A percentile compares a stretch with the other conserved stretches of the same genome.
These are phyloP conservation scores for Thamnophis sirtalis DNA, from an alignment of 2,113 vertebrate species.

Conservation along the genomic window DNA sequence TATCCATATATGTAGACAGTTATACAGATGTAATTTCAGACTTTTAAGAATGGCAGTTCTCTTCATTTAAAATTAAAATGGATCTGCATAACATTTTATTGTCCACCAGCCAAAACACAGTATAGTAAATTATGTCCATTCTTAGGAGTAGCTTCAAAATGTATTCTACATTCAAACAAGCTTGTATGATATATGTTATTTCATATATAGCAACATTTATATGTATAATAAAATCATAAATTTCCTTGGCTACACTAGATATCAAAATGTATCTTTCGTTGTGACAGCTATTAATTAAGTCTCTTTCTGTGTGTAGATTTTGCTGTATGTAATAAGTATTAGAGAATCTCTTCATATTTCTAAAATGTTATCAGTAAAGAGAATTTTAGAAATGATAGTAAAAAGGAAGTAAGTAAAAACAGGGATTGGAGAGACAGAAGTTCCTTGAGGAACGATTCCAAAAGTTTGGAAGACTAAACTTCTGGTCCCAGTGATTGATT, in stretches of 20 bases:
- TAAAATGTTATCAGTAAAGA: conserved; percentile 51
- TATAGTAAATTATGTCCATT: conserved; percentile 21
- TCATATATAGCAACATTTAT: conserved; percentile 75
- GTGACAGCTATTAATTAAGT: conserved; percentile 92
- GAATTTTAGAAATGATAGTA: neutral
- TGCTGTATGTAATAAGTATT: conserved; percentile 42
- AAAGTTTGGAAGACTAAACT: neutral
- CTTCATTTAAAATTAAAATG: conserved; percentile 7
- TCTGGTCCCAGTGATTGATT: neutral
- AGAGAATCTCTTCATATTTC: conserved; percentile 52
- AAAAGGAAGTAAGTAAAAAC: neutral
- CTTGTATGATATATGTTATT: conserved; percentile 57
- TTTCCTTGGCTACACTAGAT: conserved; percentile 77
- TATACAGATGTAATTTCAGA: neutral
- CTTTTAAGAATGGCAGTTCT: neutral
- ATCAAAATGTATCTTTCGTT: conserved; percentile 79
- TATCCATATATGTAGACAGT: neutral
- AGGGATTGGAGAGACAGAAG: neutral
- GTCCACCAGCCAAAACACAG: neutral
- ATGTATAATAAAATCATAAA: conserved; percentile 90
- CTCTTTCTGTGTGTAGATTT: conserved; percentile 59
- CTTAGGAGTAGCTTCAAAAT: conserved; percentile 25
- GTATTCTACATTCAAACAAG: conserved; percentile 35
- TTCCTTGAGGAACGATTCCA: neutral
- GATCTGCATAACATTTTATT: conserved; percentile 39